Conservation (phyloP, 2,113 vertebrate genomes). For the Nesospiza acunhae region DNA sequence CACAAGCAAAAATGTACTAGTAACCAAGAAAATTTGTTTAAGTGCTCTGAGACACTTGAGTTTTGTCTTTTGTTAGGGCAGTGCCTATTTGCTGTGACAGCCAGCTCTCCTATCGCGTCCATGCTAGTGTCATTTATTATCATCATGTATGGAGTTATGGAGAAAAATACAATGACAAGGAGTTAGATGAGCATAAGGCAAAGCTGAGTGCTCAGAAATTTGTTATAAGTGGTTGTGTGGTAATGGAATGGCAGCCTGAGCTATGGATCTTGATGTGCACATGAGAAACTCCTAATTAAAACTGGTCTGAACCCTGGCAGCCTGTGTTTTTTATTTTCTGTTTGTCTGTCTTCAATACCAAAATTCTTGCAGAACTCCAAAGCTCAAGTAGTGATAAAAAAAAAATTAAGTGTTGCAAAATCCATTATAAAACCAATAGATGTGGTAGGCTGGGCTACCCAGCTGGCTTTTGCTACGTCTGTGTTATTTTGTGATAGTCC, state of each 20-base stretch:
- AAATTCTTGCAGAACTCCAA: background rate
- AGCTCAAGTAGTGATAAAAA: background rate
- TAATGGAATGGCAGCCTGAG: background rate
- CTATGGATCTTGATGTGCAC: background rate
- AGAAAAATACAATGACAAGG: background rate
- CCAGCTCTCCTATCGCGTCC: background rate
- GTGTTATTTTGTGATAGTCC: background rate
- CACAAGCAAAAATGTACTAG: background rate
- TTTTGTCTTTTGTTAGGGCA: background rate
- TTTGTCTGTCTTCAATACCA: background rate
- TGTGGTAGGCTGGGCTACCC: background rate
- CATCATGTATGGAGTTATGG: background rate
- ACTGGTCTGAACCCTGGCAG: background rate
- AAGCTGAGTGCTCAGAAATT: background rate
- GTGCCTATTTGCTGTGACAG: background rate
- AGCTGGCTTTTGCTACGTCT: background rate
- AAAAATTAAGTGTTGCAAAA: background rate
- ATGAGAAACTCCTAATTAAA: background rate
- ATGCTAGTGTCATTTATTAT: background rate
- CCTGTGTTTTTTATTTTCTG: background rate
- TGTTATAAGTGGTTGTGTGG: background rate
- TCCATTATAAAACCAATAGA: background rate
- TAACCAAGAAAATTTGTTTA: background rate
- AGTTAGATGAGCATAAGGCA: background rate
- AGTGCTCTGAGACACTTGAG: background rate